Evolutionary conservation across 2,888 invertebrate genomes (phyloP), one percentile per base, ranked within the genome.

Genomic region (Ochropleura leucogaster): DNA sequence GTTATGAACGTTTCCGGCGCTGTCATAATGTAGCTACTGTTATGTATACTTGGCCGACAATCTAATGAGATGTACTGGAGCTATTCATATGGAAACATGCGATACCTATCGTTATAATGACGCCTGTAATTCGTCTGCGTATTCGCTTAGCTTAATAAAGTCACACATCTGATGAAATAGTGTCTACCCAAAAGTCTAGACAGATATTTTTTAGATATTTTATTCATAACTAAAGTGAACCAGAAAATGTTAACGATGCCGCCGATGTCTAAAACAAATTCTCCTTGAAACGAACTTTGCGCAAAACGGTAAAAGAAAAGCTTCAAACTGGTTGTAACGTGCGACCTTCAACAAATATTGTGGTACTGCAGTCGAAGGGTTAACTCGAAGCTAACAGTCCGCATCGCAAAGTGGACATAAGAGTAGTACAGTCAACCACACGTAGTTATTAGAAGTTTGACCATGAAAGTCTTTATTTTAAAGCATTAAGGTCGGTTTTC

Each of bases 261-360:
- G 3, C 30, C 18, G 10, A 60, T 40, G 18, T 46, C 60, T 62
- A 57, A 30, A 64, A 79, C 14, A 73, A 80, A 77, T 68, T 74
- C 80, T 46, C 30, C 53, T 75, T 74, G 51, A 72, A 67, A 82
- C 47, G 62, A 80, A 74, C 74, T 73, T 80, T 64, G 65, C 64
- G 78, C 69, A 60, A 83, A 88, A 89, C 88, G 86, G 88, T 89
- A 89, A 87, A 87, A 77, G 80, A 72, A 70, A 79, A 62, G 68
- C 76, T 69, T 68, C 67, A 70, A 82, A 84, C 86, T 79, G 83
- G 84, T 85, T 80, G 63, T 53, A 77, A 68, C 71, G 60, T 82
- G 71, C 81, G 92, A 92, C 91, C 90, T 91, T 91, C 89, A 82
- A 83, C 90, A 93, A 92, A 92, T 88, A 91, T 75, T 79, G 76